A percentile compares a stretch with the other conserved stretches of the same genome.
These are phyloP conservation scores for Brachyhypopomus occidentalis DNA, from an alignment of 2,113 vertebrate species.

Conservation along the genomic window DNA sequence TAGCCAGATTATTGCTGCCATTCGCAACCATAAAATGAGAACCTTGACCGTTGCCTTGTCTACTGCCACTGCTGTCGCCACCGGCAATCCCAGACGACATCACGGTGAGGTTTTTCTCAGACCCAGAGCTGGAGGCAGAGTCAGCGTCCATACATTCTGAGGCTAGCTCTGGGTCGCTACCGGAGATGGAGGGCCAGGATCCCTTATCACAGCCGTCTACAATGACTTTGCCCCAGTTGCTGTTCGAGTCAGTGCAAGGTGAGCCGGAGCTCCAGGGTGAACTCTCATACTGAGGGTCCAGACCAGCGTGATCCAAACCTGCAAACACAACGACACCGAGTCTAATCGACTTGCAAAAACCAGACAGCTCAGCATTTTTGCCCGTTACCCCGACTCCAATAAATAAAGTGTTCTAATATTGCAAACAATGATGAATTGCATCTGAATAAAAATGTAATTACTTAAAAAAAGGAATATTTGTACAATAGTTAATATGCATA, in stretches of 20 bases:
- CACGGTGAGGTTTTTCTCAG: constrained; percentile 86
- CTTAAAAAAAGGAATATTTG: no score
- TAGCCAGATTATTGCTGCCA: constrained; percentile 92
- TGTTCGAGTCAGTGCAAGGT: constrained; percentile 86
- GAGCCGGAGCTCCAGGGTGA: constrained; percentile 89
- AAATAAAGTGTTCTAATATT: background rate
- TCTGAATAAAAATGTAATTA: no score
- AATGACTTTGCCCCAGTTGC: constrained; percentile 92
- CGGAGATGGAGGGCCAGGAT: constrained; percentile 84
- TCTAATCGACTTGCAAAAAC: no score
- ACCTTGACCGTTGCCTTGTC: constrained; percentile 76
- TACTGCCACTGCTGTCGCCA: constrained; percentile 82
- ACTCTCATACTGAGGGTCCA: constrained; percentile 95
- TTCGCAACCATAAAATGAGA: constrained; percentile 80
- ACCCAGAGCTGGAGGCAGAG: constrained; percentile 87
- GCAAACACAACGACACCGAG: constrained; percentile 39
- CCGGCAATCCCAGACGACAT: constrained; percentile 77
- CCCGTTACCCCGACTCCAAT: background rate
- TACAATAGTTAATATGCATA: no score
- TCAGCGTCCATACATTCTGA: constrained; percentile 96
- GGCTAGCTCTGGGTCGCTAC: constrained; percentile 86
- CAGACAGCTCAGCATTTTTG: no score
- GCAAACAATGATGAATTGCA: no score
- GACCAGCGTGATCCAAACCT: constrained; percentile 90
- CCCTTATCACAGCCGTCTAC: constrained; percentile 87